Percentiles rank a stretch among this genome's conserved stretches.
Evolutionary conservation across 2,888 invertebrate species (phyloP).

Genomic region (Eudemis profundana): DNA sequence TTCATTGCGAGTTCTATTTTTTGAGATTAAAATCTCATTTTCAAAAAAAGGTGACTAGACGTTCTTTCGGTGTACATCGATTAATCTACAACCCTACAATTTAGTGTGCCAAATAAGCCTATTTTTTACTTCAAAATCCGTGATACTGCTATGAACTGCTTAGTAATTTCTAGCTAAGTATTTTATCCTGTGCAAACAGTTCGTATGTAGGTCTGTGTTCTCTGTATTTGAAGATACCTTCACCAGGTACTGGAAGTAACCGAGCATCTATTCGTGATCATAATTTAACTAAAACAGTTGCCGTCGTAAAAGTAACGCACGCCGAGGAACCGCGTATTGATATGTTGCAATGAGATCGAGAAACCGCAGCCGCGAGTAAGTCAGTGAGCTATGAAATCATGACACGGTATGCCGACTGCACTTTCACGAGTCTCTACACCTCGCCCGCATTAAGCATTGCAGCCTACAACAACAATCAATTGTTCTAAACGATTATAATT

Average conservation of each 20-base stretch:
- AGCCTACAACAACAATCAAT: constrained; percentile 7
- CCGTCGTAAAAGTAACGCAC: constrained; percentile 40
- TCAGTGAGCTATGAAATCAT: constrained; percentile 81
- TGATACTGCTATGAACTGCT: too few relatives aligned
- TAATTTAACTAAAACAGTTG: not conserved
- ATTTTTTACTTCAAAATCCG: too few relatives aligned
- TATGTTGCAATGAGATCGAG: constrained; percentile 68
- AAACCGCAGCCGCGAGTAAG: constrained; percentile 71
- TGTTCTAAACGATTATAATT: constrained; percentile 1
- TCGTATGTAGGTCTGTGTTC: not conserved
- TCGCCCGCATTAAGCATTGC: constrained; percentile 22
- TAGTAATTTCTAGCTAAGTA: too few relatives aligned
- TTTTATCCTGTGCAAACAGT: too few relatives aligned
- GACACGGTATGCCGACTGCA: constrained; percentile 75
- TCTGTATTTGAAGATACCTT: not conserved
- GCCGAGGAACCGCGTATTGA: constrained; percentile 48
- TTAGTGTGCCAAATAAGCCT: too few relatives aligned
- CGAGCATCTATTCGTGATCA: not conserved
- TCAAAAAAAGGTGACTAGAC: too few relatives aligned
- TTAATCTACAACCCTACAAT: too few relatives aligned
- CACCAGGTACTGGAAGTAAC: not conserved
- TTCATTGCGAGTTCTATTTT: too few relatives aligned
- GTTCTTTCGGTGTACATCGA: too few relatives aligned
- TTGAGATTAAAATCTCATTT: too few relatives aligned
- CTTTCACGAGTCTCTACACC: constrained; percentile 68